A percentile compares a stretch with the other conserved stretches of the same genome.
These are phyloP conservation scores for Limosa lapponica DNA, from an alignment of 2,797 vertebrate genomes.

Conservation along the genomic window DNA sequence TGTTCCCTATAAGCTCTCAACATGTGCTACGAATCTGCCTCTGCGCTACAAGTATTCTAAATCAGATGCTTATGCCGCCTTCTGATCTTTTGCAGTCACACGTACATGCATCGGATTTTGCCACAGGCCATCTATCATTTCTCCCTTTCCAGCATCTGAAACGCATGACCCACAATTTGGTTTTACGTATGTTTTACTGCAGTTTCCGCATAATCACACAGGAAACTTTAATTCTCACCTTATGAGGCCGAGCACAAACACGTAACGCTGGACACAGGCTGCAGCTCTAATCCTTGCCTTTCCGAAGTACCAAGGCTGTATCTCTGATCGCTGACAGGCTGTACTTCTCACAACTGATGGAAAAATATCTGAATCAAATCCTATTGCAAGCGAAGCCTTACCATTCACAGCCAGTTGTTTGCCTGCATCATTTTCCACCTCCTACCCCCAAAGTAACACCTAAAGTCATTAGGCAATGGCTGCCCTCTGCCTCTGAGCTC, in stretches of 20 bases:
- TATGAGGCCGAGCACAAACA: neutral
- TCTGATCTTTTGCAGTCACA: slow-evolving; percentile 65
- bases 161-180: neutral
- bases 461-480: neutral
- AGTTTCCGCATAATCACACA: slow-evolving; percentile 51
- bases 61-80: slow-evolving; percentile 54
- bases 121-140: slow-evolving; percentile 50
- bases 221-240: slow-evolving; percentile 55
- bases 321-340: neutral
- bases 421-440: neutral
- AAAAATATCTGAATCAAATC: neutral
- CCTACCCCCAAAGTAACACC: neutral
- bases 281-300: neutral
- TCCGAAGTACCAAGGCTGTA: neutral
- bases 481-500: neutral
- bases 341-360: neutral
- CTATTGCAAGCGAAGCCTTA: neutral
- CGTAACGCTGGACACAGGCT: neutral
- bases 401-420: neutral
- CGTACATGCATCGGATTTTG: neutral
- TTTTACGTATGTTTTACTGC: slow-evolving; percentile 38
- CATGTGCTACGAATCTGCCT: slow-evolving; percentile 53
- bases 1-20: slow-evolving; percentile 54
- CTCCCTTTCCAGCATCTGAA: slow-evolving; percentile 49
- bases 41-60: slow-evolving; percentile 31